Conservation (phyloP, 2,888 invertebrate genomes). For the Hirtodrosophila cameraria region DNA sequence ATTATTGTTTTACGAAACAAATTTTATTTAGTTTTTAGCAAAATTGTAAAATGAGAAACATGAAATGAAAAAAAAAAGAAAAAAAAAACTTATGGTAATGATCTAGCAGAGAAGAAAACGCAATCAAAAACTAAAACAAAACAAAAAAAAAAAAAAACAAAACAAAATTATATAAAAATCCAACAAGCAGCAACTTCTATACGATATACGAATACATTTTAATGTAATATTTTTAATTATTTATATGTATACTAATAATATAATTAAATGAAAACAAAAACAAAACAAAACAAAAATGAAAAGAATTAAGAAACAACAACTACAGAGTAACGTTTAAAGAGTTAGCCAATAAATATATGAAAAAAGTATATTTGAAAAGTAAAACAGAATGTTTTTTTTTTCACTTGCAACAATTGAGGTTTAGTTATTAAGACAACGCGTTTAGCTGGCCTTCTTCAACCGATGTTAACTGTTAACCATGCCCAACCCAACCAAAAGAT, state of each 20-base stretch:
- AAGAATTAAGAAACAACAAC: slow-evolving; percentile 67
- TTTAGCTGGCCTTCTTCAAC: slow-evolving; percentile 25
- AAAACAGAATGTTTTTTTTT: slow-evolving; percentile 64
- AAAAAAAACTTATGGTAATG: slow-evolving; percentile 32
- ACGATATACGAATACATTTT: slow-evolving; percentile 83
- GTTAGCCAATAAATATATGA: slow-evolving; percentile 83
- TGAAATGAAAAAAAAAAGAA: slow-evolving; percentile 71
- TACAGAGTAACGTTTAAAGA: slow-evolving; percentile 79
- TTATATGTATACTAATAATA: slow-evolving; percentile 84
- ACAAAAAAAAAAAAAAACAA: slow-evolving; percentile 37
- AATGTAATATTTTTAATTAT: slow-evolving; percentile 83
- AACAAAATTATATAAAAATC: slow-evolving; percentile 33
- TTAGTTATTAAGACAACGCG: slow-evolving; percentile 53
- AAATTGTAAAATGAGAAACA: slow-evolving; percentile 83
- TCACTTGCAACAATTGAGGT: slow-evolving; percentile 31
- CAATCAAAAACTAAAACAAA: slow-evolving; percentile 67
- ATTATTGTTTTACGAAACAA: slow-evolving; percentile 75
- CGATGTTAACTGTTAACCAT: not conserved
- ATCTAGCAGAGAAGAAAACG: slow-evolving; percentile 62
- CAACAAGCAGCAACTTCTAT: slow-evolving; percentile 78
- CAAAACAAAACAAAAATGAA: slow-evolving; percentile 47
- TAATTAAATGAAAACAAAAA: slow-evolving; percentile 70
- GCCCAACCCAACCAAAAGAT: not conserved
- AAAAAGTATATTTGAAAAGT: slow-evolving; percentile 83
- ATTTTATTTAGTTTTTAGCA: slow-evolving; percentile 83